phyloP scores from a whole-genome alignment of 2,113 vertebrate species.

The Copsychus sechellarum region DNA sequence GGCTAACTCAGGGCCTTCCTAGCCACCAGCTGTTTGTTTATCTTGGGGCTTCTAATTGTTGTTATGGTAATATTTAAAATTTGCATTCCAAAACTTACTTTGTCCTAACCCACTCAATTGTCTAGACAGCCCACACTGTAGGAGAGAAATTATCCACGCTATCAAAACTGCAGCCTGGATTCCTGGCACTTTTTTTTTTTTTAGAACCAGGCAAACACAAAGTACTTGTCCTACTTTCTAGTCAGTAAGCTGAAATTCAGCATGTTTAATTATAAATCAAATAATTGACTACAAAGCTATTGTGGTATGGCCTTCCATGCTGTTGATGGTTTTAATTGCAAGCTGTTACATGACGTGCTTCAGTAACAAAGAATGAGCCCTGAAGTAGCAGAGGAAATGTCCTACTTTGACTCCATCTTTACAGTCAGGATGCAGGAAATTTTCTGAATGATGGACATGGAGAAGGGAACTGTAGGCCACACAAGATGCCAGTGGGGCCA shows the following conservation, averaged over 20 bases:
- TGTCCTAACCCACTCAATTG: conserved; percentile 55
- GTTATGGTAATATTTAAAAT: conserved; percentile 58
- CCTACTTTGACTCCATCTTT: conserved; percentile 45
- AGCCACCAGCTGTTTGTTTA: conserved; percentile 25
- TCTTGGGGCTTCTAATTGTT: conserved; percentile 44
- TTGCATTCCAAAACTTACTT: conserved; percentile 43
- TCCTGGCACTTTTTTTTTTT: not conserved
- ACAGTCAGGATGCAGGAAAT: not conserved
- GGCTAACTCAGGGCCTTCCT: not conserved
- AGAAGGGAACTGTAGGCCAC: not conserved
- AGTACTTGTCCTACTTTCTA: conserved; percentile 58
- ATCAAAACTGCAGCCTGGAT: conserved; percentile 25
- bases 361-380: conserved; percentile 24
- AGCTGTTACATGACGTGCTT: conserved; percentile 34
- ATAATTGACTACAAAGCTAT: conserved; percentile 63
- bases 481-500: not conserved
- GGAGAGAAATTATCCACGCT: conserved; percentile 15
- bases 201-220: conserved; percentile 17
- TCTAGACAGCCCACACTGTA: conserved; percentile 33
- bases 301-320: conserved; percentile 31
- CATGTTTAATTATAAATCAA: conserved; percentile 69
- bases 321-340: conserved; percentile 46
- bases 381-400: conserved; percentile 1
- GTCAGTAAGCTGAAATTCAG: conserved; percentile 55
- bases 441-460: not conserved